Evolutionary conservation across 30 jellyfish, hydroid and myxozoan genomes (phyloP), one percentile per base, ranked within the genome.

Genomic region (Clytia hemisphaerica): DNA sequence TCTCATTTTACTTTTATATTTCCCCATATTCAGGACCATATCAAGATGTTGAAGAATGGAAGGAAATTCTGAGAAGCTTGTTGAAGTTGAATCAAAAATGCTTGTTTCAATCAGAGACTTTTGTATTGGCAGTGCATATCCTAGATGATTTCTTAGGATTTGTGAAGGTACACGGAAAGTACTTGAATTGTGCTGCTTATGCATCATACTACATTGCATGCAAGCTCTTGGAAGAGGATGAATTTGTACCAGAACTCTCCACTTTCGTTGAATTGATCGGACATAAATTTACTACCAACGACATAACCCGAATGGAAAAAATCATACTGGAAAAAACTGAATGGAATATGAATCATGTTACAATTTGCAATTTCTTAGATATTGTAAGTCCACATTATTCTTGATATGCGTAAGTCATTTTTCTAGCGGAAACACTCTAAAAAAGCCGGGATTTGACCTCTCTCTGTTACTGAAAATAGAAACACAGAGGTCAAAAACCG

Each of bases 1-100:
- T n/a, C n/a, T n/a, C n/a, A n/a, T n/a, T n/a, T n/a, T n/a, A n/a
- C n/a, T n/a, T n/a, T 15, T 60, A 10, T 30, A 62, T 3, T n/a
- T 7, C 9, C 30, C 24, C 2, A 29, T 32, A 65, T 9, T n/a
- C n/a, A n/a, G n/a, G n/a, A n/a, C n/a, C n/a, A n/a, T n/a, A n/a
- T 65, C 78, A 65, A 24, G 78, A 65, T 65, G 78, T 44, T 36
- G 78, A 65, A 37, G 78, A 65, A 37, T 65, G 78, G 78, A 65
- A 65, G 37, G 78, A 65, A 37, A 65, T 28, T 65, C 16, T 65
- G 33, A 34, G 35, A 19, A 28, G 64, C 35, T 18, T 65, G 16
- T 37, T 65, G 63, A 40, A 65, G 36, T 12, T 37, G 31, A 65
- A 45, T 35, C 67, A 65, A 45, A 25, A 65, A 25, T 65, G 78